phyloP scores from a whole-genome alignment of 1,140 invertebrate species.

The Ooceraea biroi region DNA sequence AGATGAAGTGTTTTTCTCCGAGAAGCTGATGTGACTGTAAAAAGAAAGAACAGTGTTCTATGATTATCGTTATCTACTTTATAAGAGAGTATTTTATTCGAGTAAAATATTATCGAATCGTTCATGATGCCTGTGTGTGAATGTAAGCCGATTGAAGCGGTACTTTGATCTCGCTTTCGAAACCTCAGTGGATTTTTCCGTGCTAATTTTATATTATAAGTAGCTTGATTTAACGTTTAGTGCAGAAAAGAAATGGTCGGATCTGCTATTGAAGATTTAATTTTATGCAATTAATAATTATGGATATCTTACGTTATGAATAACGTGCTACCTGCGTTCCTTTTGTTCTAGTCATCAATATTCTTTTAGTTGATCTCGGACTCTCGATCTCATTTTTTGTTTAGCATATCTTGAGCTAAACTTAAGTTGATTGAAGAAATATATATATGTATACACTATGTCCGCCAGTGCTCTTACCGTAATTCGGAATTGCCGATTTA shows the following conservation, averaged over 20 bases:
- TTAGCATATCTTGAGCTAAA: conserved; percentile 48
- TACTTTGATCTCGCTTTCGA: conserved; percentile 19
- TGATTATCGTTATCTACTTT: conserved; percentile 84
- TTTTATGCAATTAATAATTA: conserved; percentile 37
- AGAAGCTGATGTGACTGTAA: conserved; percentile 49
- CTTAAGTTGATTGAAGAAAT: conserved; percentile 46
- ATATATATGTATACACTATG: conserved; percentile 28
- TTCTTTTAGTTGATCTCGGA: conserved; percentile 76
- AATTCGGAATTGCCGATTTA: conserved; percentile 78
- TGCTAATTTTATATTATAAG: conserved; percentile 26
- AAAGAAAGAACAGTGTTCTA: conserved; percentile 56
- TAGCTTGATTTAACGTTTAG: conserved; percentile 11
- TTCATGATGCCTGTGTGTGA: conserved; percentile 53
- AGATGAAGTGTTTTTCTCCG: conserved; percentile 13
- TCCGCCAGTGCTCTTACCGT: conserved; percentile 83
- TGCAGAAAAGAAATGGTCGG: background rate
- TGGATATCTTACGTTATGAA: conserved; percentile 25
- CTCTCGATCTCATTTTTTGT: conserved; percentile 79
- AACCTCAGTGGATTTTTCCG: background rate
- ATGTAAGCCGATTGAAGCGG: conserved; percentile 6
- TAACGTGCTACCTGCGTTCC: conserved; percentile 75
- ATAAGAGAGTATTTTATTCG: conserved; percentile 82
- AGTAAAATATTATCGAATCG: conserved; percentile 42
- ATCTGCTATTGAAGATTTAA: conserved; percentile 12
- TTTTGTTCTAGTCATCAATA: conserved; percentile 83